Percentiles rank a stretch among this genome's conserved stretches.
phyloP scores from a whole-genome alignment of 2,113 vertebrate genomes.

The Nyctibius bracteatus region DNA sequence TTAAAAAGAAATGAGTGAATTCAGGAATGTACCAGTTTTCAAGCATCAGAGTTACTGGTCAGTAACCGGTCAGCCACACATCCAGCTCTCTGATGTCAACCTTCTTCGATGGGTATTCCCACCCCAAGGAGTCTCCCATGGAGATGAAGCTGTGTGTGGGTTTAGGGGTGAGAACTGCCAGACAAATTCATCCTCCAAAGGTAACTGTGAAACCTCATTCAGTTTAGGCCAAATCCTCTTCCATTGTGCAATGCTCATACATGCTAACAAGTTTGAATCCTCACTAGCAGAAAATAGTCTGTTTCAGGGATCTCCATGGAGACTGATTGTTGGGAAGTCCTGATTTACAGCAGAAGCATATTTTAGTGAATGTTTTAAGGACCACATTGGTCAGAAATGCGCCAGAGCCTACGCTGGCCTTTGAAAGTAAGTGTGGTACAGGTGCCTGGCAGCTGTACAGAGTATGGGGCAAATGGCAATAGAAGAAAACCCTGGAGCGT shows the following conservation, averaged over 20 bases:
- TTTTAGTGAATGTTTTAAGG: not conserved
- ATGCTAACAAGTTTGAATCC: not conserved
- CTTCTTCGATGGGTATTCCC: not conserved
- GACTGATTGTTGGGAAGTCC: not conserved
- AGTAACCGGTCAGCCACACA: too few species aligned
- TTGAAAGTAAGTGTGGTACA: not conserved
- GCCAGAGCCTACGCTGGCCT: not conserved
- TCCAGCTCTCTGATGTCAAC: not conserved
- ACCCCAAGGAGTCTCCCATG: not conserved
- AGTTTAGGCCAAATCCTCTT: not conserved
- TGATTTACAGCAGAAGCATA: not conserved
- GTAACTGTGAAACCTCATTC: not conserved
- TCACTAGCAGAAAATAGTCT: not conserved
- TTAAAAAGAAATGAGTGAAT: not conserved
- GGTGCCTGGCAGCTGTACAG: not conserved
- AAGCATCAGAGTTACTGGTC: not conserved
- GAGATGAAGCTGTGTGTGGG: not conserved
- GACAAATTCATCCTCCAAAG: not conserved
- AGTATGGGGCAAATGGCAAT: not conserved
- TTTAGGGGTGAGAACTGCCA: not conserved
- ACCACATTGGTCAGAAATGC: rapidly evolving
- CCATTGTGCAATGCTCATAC: not conserved
- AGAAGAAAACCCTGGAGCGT: not conserved
- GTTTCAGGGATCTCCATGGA: not conserved
- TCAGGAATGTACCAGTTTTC: not conserved